Evolutionary conservation across 2,113 vertebrate species (phyloP).

Genomic region (Limnothrissa miodon): DNA sequence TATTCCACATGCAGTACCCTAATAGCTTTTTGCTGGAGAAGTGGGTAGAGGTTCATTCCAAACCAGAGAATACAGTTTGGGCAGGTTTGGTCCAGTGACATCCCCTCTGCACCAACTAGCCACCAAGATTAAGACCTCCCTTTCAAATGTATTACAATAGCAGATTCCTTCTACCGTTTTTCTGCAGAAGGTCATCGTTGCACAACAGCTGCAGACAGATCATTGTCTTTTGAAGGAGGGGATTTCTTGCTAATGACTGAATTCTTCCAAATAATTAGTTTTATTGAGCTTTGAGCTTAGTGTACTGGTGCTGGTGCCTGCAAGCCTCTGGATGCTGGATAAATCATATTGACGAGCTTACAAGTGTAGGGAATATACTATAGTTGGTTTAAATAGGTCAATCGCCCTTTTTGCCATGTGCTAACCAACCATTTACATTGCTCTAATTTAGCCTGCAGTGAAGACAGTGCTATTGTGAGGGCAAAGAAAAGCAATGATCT

Average conservation of each 20-base stretch:
- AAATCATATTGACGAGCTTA: neutral
- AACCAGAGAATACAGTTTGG: conserved; percentile 22
- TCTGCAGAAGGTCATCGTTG: neutral
- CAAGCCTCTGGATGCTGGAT: neutral
- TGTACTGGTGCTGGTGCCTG: neutral
- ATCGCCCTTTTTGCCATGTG: neutral
- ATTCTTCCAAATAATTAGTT: neutral
- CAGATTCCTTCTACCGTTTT: neutral
- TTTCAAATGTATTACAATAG: conserved; percentile 5
- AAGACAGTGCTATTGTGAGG: neutral
- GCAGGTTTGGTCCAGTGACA: conserved; percentile 25
- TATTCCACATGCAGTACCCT: too few species aligned
- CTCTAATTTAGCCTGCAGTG: neutral
- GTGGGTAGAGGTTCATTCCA: conserved; percentile 20
- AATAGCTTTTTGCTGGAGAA: neutral
- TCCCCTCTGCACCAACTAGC: conserved; percentile 34
- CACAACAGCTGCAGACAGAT: neutral
- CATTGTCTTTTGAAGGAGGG: neutral
- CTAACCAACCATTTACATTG: neutral
- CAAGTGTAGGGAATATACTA: neutral
- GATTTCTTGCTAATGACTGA: neutral
- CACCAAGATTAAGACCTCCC: conserved; percentile 19
- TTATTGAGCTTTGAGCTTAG: neutral
- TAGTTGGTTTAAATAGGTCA: neutral
- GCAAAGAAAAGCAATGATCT: neutral